Evolutionary conservation across 2,888 invertebrate genomes (phyloP), one percentile per base, ranked within the genome.

Genomic region (Rhingia campestris): DNA sequence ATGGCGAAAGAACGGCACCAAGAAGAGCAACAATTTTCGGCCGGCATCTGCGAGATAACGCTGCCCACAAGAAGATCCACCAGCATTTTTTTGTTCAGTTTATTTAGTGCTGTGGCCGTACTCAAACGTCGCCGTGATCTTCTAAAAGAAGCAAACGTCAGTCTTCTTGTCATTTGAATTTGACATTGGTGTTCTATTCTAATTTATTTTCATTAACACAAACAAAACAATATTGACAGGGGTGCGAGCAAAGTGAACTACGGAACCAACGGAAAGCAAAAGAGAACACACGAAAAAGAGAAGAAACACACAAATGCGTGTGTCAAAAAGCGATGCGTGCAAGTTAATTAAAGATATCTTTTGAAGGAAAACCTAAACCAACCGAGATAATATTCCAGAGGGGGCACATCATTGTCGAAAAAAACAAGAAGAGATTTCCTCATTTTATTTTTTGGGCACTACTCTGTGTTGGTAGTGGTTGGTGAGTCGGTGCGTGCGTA

Each of bases 1-100:
- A 22, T 22, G 22, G 22, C 22, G 22, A 32, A 54, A 64, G 12
- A 77, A 56, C 70, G 41, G 63, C 41, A 69, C 9, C 43, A 59
- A 10, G 9, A n/a, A 54, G 22, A 41, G 10, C 33, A 10, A 4
- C 4, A 14, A 22, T 22, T 22, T 22, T 14, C 45, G 4, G 30
- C 41, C 59, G 47, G 56, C 63, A 70, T 76, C 61, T 22, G 39
- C 69, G 69, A 63, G 61, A 70, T 53, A 69, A 53, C 35, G n/a
- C 54, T 35, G 51, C 53, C 53, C 53, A 41, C 33, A 2, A 33
- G 35, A 33, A 43, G 33, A 67, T 35, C 66, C 33, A 54, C 30
- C 6, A 33, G 2, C n/a, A 53, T 33, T 30, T 43, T 53, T 5
- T 14, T 12, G 12, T 12, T 61, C 33, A 76, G 76, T 76, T 45